Evolutionary conservation across 2,113 vertebrate genomes (phyloP), one percentile per base, ranked within the genome.

Genomic region (Dromas ardeola): DNA sequence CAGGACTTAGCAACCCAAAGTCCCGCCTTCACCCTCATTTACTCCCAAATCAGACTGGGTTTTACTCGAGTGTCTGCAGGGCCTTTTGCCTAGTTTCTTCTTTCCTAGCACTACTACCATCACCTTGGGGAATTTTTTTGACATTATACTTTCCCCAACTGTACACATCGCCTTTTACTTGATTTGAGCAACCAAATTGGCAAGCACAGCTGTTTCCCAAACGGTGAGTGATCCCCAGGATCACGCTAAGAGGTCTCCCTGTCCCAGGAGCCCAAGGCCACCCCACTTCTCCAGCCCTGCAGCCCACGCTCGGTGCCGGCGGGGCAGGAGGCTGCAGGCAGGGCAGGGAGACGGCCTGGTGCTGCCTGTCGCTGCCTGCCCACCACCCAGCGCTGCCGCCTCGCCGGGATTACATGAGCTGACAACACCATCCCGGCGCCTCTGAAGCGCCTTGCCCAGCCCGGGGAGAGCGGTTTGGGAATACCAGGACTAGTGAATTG

Each of bases 121-220:
- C 71, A 26, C 5, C 42, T 4, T 0, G 53, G 38, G 34, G 49
- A 3, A 10, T 18, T 21, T 74, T 74, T 23, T 13, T 52, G 30
- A 13, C 22, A 11, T 11, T 5, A 7, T 13, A 4, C 36, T 30
- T 25, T 45, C 56, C 52, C 59, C 87, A 50, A 0, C 27, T 1
- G 19, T 7, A 23, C 13, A 5, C 2, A 8, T 7, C 3, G 27
- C 25, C 58, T 26, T 21, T 7, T 6, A 16, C 56, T 71, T 0
- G 34, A 7, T 18, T 7, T 4, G 17, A 45, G 76, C n/a, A 13
- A 13, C 47, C 52, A 1, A 49, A 1, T 1, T 1, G 52, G 19
- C 4, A 13, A 2, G n/a, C 0, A 2, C 47, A 7, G 30, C 0
- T 1, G 6, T 2, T 59, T 32, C 81, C 40, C 66, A 5, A 23